These are phyloP conservation scores for Mugil cephalus DNA, from an alignment of 2,113 vertebrate species.

Conservation along the genomic window DNA sequence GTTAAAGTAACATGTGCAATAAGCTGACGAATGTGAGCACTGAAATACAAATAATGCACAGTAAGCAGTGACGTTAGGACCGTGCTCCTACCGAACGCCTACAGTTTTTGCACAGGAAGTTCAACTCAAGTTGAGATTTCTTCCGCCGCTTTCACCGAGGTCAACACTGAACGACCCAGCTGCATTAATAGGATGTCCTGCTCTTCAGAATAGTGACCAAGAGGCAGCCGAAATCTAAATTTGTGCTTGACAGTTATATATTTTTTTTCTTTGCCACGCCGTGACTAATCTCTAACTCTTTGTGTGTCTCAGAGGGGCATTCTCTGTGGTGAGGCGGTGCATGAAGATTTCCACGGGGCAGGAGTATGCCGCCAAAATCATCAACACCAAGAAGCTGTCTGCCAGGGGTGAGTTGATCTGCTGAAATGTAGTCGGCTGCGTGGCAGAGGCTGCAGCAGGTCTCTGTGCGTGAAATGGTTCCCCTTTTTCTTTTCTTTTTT, in stretches of 20 bases:
- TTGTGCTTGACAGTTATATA: neutral
- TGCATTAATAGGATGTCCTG: too few species aligned
- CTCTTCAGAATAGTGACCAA: too few species aligned
- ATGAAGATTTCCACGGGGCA: constrained; percentile 97
- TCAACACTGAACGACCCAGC: too few species aligned
- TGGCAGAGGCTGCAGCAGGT: neutral
- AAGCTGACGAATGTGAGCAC: too few species aligned
- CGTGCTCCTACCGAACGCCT: too few species aligned
- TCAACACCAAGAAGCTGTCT: constrained; percentile 98
- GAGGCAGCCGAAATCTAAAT: neutral
- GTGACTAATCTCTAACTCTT: neutral
- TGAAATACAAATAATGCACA: too few species aligned
- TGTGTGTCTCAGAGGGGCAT: constrained; percentile 90
- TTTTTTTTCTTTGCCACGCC: neutral
- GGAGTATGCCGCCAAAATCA: constrained; percentile 98
- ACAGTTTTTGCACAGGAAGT: too few species aligned
- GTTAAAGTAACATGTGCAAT: too few species aligned
- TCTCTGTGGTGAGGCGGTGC: constrained; percentile 96
- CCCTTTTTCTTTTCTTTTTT: neutral
- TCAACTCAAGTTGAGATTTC: too few species aligned
- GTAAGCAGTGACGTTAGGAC: too few species aligned
- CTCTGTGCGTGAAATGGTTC: neutral
- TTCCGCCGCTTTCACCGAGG: too few species aligned
- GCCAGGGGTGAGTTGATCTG: constrained; percentile 89
- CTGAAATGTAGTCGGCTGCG: too few species aligned